These are phyloP conservation scores for Ispidina picta DNA, from an alignment of 2,797 vertebrate genomes.

Conservation along the genomic window DNA sequence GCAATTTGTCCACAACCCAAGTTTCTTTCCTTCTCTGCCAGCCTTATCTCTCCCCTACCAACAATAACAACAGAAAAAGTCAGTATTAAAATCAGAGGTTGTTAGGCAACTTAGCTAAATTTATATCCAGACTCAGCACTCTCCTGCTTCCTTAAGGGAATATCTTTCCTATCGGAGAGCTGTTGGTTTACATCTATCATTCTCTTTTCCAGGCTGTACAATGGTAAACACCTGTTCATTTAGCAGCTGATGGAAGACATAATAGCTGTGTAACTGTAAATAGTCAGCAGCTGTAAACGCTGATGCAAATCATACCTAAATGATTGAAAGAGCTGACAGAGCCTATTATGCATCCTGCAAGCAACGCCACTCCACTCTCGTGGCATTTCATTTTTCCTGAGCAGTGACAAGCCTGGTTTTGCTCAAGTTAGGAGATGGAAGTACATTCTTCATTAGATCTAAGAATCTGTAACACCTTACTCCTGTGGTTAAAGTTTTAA, in stretches of 20 bases:
- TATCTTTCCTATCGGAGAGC: neutral
- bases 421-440: neutral
- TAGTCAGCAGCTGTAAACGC: conserved; percentile 27
- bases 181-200: conserved; percentile 10
- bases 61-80: neutral
- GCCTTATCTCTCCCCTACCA: neutral
- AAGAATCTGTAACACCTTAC: neutral
- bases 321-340: neutral
- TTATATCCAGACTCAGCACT: neutral
- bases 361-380: neutral
- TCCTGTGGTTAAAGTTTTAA: conserved; percentile 1
- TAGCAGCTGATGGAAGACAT: conserved; percentile 53
- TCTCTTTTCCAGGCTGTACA: neutral
- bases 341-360: neutral
- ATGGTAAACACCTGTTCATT: conserved; percentile 35
- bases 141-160: neutral
- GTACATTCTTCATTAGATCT: neutral
- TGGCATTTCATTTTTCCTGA: neutral
- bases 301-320: conserved; percentile 19
- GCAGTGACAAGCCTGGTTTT: conserved; percentile 21
- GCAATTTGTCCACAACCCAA: neutral
- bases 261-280: conserved; percentile 17
- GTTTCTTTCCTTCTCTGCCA: neutral
- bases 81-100: neutral
- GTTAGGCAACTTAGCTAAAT: conserved; percentile 22